Base-by-base conservation (phyloP, 1,140 invertebrate species). In the Drosophila albomicans region DNA sequence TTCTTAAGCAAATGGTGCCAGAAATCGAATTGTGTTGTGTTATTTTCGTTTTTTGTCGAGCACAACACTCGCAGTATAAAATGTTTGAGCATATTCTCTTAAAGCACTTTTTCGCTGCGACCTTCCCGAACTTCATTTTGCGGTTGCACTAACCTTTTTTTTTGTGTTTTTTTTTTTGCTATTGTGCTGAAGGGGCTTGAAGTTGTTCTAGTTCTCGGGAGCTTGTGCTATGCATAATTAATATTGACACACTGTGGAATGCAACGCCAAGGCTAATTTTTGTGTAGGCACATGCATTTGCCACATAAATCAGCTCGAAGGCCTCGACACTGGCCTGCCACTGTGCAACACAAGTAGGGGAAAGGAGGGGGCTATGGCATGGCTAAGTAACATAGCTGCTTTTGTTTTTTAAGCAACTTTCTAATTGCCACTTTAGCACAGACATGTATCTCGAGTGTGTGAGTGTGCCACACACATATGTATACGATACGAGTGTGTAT, bases 361-460 rank as follows among this genome's bases (percentile, higher is more conserved):
- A 10, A 5, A 5, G 15, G 38, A 10, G 7, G 10, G n/a, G 28
- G 20, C 20, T 25, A 25, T 25, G 78, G 62, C 51, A 62, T 74
- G 66, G 54, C 68, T 75, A 75, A 69, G 69, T 71, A 79, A 66
- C 74, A 72, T 59, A 71, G 78, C 63, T 63, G 49, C 81, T 73
- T 84, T 89, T 81, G 80, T 78, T 87, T 84, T 89, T 89, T 75
- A 80, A 84, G 80, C 80, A 88, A 88, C 84, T 88, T 88, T 89
- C 85, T 88, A 88, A 88, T 89, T 88, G 84, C 84, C 84, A 88
- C 84, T 89, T 88, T 81, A 78, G 78, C 65, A 70, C 65, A 69
- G 25, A 56, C 59, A 66, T 58, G 43, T 58, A 52, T 51, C 15
- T 54, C 48, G 28, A 43, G 16, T 56, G 45, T 64, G 64, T 32